These are phyloP conservation scores for Therioaphis trifolii DNA, from an alignment of 2,888 invertebrate genomes.

Conservation along the genomic window DNA sequence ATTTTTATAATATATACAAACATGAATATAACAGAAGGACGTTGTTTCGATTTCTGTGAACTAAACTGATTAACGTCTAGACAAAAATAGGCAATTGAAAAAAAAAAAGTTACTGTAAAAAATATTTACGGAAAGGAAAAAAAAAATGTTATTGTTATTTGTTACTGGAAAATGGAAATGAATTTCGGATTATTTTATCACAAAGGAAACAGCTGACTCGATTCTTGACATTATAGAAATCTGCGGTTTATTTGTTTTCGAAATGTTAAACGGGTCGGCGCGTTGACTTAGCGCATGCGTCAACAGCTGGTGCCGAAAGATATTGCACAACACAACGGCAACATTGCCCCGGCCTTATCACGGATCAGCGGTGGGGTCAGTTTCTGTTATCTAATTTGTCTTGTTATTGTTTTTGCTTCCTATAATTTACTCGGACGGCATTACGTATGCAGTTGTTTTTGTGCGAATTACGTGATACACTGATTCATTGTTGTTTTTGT, in stretches of 20 bases:
- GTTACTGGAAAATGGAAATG: slow-evolving; percentile 12
- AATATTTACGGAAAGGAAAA: neutral
- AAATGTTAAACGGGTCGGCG: neutral
- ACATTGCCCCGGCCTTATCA: neutral
- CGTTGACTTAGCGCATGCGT: neutral
- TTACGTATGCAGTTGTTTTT: too few species aligned
- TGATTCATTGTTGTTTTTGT: too few species aligned
- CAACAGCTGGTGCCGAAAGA: too few species aligned
- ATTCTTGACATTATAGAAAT: too few species aligned
- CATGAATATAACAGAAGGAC: too few species aligned
- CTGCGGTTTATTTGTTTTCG: neutral
- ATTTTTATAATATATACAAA: too few species aligned
- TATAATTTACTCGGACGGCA: too few species aligned
- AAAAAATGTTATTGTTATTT: neutral
- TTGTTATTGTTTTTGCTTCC: too few species aligned
- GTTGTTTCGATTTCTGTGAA: too few species aligned
- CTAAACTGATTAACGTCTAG: too few species aligned
- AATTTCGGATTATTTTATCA: slow-evolving; percentile 40
- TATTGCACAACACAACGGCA: slow-evolving; percentile 5
- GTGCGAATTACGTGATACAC: too few species aligned
- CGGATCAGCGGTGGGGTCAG: neutral
- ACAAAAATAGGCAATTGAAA: neutral
- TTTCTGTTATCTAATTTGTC: neutral
- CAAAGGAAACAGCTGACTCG: slow-evolving; percentile 52
- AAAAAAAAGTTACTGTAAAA: too few species aligned